Conservation (phyloP, 1,140 invertebrate species). For the Xylocopa sonorina region DNA sequence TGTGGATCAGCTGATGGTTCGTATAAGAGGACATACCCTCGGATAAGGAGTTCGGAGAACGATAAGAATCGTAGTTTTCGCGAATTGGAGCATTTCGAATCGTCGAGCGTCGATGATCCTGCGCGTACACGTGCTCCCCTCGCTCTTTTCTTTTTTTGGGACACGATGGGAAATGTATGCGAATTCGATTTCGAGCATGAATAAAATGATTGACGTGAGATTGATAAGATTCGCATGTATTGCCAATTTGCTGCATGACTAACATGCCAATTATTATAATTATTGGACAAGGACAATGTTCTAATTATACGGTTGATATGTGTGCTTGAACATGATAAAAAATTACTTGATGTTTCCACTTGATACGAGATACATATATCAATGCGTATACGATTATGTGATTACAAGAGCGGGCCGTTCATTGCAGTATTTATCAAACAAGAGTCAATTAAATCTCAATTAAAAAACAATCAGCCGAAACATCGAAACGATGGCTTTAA, state of each 20-base stretch:
- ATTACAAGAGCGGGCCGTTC: not conserved
- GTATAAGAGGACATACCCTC: not conserved
- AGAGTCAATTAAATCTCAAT: not conserved
- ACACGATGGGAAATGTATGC: no score
- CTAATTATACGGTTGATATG: not conserved
- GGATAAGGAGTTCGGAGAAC: not conserved
- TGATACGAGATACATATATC: no score
- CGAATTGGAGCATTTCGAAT: not conserved
- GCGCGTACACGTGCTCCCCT: conserved; percentile 17
- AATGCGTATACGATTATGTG: not conserved
- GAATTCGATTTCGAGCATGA: no score
- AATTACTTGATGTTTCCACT: not conserved
- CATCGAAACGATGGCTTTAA: no score
- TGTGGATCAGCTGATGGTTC: conserved; percentile 40
- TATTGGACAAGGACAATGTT: no score
- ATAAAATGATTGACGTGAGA: no score
- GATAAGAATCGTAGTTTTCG: not conserved
- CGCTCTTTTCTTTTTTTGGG: no score
- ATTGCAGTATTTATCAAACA: no score
- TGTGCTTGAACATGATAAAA: not conserved
- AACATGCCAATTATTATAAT: no score
- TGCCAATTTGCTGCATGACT: no score
- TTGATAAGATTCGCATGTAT: no score
- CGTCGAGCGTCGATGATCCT: not conserved
- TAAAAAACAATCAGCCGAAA: not conserved